Base-by-base conservation (phyloP, 1,140 invertebrate species). In the Bicyclus anynana region DNA sequence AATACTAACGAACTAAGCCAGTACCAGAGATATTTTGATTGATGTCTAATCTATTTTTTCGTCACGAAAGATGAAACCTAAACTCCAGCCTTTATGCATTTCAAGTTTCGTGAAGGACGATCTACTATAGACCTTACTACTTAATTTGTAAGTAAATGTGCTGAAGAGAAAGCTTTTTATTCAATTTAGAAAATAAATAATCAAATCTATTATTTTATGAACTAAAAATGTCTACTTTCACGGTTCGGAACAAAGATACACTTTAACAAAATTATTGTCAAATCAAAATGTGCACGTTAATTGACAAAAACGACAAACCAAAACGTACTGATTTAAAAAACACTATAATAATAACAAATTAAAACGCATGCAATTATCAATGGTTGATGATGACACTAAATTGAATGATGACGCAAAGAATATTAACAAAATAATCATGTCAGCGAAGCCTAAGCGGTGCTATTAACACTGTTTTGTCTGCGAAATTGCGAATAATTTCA, bases 391-490 rank as follows among this genome's bases (percentile, higher is more conserved):
- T 27, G 37, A 16, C 16, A 50, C 44, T 49, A 50, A n/a, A 23
- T 38, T 49, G 14, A 63, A 77, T 76, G 76, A 84, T 77, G 71
- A 65, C 21, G 84, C 84, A 87, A 85, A 73, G 71, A 0, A 85
- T 71, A 74, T 53, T 37, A 67, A 49, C 61, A 74, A 76, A 55
- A 20, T 68, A 77, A 73, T 59, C 23, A 56, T 27, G 23, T 53
- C 46, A 84, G 83, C 84, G 61, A 80, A 84, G 83, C 78, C 69
- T 55, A 69, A 84, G 81, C 83, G 49, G 81, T 82, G 76, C 68
- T 56, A 56, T 52, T 59, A 44, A 75, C 76, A 77, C 69, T 76
- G 76, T 70, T 69, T 77, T 77, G 75, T 77, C 72, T 17, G 1
- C 5, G 2, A 20, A 20, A 44, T 6, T 12, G 16, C 7, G 5